Evolutionary conservation across 2,888 invertebrate genomes (phyloP).

Genomic region (Drosophila neutralis): DNA sequence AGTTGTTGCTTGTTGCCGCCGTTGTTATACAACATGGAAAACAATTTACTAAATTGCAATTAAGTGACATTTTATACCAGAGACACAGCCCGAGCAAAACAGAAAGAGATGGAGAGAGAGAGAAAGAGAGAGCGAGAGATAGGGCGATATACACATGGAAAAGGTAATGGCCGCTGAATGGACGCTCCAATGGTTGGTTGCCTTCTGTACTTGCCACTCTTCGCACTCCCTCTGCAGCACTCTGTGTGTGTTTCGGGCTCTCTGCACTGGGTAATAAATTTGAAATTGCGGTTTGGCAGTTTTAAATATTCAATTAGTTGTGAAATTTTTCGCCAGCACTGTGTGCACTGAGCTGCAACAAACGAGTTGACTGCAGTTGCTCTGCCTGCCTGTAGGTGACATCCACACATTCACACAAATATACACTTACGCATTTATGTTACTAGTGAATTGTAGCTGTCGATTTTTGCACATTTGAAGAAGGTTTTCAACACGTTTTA

Average conservation of each 20-base stretch:
- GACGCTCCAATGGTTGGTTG: slow-evolving; percentile 42
- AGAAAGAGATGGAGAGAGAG: neutral
- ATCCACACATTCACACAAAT: neutral
- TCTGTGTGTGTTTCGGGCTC: slow-evolving; percentile 41
- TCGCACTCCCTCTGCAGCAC: neutral
- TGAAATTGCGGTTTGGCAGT: slow-evolving; percentile 82
- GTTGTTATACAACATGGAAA: slow-evolving; percentile 80
- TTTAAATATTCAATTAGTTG: slow-evolving; percentile 83
- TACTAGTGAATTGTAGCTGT: slow-evolving; percentile 47
- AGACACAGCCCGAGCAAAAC: slow-evolving; percentile 7
- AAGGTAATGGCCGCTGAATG: slow-evolving; percentile 67
- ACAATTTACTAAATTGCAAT: slow-evolving; percentile 84
- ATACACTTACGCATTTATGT: neutral
- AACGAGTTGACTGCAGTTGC: slow-evolving; percentile 40
- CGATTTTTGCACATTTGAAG: slow-evolving; percentile 57
- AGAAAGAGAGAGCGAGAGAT: neutral
- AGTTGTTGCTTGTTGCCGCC: slow-evolving; percentile 73
- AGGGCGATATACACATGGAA: slow-evolving; percentile 29
- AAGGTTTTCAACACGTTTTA: slow-evolving; percentile 39
- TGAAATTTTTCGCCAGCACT: slow-evolving; percentile 71
- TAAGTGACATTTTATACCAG: slow-evolving; percentile 81
- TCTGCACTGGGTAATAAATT: slow-evolving; percentile 80
- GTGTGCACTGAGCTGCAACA: slow-evolving; percentile 38
- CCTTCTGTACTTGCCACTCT: neutral
- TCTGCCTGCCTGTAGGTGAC: slow-evolving; percentile 1